A percentile compares a stretch with the other conserved stretches of the same genome.
Conservation (phyloP, 1,140 invertebrate species). For the Nixonia krombeini region DNA sequence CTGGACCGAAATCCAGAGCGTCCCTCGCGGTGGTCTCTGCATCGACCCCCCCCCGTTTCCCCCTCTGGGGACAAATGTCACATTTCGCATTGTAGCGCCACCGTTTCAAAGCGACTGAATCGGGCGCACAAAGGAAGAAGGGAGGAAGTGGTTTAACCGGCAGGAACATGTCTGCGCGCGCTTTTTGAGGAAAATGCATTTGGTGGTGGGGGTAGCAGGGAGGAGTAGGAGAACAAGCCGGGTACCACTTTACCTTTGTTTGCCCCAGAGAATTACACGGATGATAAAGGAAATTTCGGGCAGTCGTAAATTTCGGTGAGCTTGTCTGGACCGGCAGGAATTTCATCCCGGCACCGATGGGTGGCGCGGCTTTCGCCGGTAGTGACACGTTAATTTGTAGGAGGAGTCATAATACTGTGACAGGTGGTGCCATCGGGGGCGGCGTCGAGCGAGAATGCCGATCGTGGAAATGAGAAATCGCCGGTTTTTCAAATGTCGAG, state of each 20-base stretch:
- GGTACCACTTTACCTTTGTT: conserved; percentile 28
- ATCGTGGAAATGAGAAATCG: no score
- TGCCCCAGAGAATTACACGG: conserved; percentile 33
- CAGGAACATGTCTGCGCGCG: conserved; percentile 7
- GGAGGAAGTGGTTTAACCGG: conserved; percentile 32
- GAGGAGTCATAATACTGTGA: conserved; percentile 3
- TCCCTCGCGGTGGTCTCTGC: conserved; percentile 2
- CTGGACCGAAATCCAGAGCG: conserved; percentile 12
- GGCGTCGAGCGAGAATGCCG: no score
- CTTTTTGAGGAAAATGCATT: conserved; percentile 18
- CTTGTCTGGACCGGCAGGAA: conserved; percentile 5
- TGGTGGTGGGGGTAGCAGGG: no score
- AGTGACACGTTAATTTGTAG: neutral
- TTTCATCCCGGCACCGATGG: neutral
- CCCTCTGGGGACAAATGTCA: conserved; percentile 9
- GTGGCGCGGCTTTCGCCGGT: neutral
- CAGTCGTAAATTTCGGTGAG: conserved; percentile 33
- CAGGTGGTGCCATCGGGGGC: neutral
- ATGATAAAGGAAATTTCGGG: conserved; percentile 23
- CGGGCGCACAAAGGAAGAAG: conserved; percentile 25
- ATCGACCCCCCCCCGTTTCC: neutral
- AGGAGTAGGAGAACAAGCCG: no score
- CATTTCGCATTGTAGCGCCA: conserved; percentile 32
- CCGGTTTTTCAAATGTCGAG: no score
- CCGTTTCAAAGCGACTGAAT: conserved; percentile 13